Evolutionary conservation across 2,113 vertebrate species (phyloP).

Genomic region (Eulacestoma nigropectus): DNA sequence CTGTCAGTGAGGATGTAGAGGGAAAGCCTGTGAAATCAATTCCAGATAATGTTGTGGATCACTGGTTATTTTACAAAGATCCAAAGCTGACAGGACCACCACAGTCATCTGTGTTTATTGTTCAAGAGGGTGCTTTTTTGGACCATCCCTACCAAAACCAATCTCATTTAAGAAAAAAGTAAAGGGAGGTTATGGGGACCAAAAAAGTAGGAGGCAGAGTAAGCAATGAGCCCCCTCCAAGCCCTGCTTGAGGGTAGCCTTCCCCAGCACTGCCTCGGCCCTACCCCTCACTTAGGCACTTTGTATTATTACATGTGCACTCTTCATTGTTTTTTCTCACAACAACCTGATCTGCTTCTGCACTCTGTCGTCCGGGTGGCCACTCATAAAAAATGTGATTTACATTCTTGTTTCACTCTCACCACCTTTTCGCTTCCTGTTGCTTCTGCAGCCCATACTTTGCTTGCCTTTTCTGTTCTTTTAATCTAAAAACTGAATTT

Average conservation of each 20-base stretch:
- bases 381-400: conserved; percentile 87
- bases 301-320: conserved; percentile 87
- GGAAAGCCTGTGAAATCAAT: conserved; percentile 64
- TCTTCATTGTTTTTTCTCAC: conserved; percentile 90
- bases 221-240: conserved; percentile 5
- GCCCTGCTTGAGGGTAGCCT: conserved; percentile 27
- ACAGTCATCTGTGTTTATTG: conserved; percentile 82
- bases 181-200: not conserved
- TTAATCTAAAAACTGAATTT: conserved; percentile 11
- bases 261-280: not conserved
- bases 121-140: conserved; percentile 75
- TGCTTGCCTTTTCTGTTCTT: conserved; percentile 69
- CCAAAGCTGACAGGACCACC: conserved; percentile 83
- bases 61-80: conserved; percentile 76
- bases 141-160: conserved; percentile 60
- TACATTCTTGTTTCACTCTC: conserved; percentile 80
- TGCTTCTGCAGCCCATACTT: conserved; percentile 80
- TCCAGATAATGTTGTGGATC: conserved; percentile 69
- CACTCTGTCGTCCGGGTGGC: conserved; percentile 87
- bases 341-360: conserved; percentile 75
- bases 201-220: not conserved
- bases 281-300: conserved; percentile 68
- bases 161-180: not conserved
- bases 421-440: conserved; percentile 77
- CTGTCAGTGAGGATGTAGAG: not conserved